Percentiles rank a stretch among this genome's conserved stretches.
Evolutionary conservation across 2,888 invertebrate genomes (phyloP).

Genomic region (Amiota communis): DNA sequence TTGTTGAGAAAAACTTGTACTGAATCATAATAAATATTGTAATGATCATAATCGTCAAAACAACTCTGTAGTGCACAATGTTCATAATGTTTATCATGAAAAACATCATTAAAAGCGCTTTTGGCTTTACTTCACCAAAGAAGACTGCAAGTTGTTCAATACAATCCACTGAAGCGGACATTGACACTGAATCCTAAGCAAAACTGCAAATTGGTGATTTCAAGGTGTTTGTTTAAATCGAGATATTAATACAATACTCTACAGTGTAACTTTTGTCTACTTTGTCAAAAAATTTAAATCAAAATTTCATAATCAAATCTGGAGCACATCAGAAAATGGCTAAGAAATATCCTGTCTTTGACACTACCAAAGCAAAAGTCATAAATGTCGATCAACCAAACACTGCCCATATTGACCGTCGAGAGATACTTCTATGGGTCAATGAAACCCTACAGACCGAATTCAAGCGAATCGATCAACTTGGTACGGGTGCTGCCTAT

Average conservation of each 20-base stretch:
- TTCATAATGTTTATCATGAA: not conserved
- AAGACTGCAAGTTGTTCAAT: not conserved
- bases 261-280: no score
- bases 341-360: not conserved
- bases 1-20: constrained; percentile 48
- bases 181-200: constrained; percentile 58
- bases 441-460: constrained; percentile 21
- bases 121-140: no score
- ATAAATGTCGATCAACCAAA: not conserved
- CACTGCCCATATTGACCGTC: not conserved
- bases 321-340: not conserved
- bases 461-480: constrained; percentile 13
- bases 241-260: no score
- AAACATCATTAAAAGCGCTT: constrained; percentile 34
- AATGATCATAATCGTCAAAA: constrained; percentile 32
- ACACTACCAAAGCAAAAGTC: not conserved
- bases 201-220: constrained; percentile 25
- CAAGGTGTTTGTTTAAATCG: not conserved
- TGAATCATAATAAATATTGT: constrained; percentile 50
- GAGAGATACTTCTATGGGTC: constrained; percentile 13
- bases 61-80: constrained; percentile 39
- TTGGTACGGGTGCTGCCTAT: constrained; percentile 7
- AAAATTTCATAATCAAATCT: no score
- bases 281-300: no score
- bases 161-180: constrained; percentile 55